Conservation (phyloP, 2,888 invertebrate species). For the Aphrophora alni region DNA sequence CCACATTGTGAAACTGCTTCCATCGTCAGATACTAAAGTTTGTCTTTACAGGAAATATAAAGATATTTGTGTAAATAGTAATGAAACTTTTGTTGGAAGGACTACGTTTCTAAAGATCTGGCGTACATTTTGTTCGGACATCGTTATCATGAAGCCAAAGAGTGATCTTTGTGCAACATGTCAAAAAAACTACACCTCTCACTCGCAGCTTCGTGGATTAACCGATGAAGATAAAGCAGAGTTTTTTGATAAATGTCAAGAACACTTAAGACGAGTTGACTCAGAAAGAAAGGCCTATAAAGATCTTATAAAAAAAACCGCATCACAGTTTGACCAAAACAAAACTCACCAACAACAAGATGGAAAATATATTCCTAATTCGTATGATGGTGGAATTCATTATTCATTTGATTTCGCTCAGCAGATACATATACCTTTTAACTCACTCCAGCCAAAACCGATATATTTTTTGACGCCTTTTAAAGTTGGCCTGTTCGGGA, state of each 20-base stretch:
- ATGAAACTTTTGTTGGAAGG: background rate
- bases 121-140: background rate
- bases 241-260: constrained; percentile 16
- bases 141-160: too few species aligned
- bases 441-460: constrained; percentile 39
- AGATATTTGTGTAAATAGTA: constrained; percentile 11
- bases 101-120: constrained; percentile 9
- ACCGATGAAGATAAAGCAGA: constrained; percentile 16
- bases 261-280: background rate
- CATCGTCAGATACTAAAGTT: constrained; percentile 10
- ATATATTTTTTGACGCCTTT: constrained; percentile 41
- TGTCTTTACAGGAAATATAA: background rate
- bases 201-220: background rate
- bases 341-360: too few species aligned
- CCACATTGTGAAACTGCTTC: constrained; percentile 20
- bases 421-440: constrained; percentile 41
- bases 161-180: constrained; percentile 12
- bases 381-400: constrained; percentile 2
- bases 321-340: background rate
- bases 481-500: constrained; percentile 42
- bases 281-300: constrained; percentile 26
- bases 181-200: constrained; percentile 13
- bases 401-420: constrained; percentile 43
- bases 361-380: too few species aligned
- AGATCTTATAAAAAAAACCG: constrained; percentile 16